Evolutionary conservation across 2,888 invertebrate species (phyloP), one percentile per base, ranked within the genome.

Genomic region (Machimus atricapillus): DNA sequence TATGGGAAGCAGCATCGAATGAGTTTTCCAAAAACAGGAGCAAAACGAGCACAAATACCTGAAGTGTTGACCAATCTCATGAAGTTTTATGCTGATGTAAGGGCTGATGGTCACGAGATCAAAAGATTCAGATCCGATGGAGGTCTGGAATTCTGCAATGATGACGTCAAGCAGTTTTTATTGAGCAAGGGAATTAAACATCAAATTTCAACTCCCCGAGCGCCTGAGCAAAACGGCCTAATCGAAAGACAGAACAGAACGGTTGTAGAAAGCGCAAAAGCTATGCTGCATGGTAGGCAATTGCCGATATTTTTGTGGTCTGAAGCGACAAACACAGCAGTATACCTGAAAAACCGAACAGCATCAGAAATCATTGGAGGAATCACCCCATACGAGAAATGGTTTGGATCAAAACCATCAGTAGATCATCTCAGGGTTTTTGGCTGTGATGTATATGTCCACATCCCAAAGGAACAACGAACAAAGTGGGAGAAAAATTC

Each of bases 341-440:
- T 86, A 3, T 87, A 87, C 37, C 79, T 91, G 23, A 87, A 91
- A 5, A 91, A 92, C 85, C 87, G 91, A 56, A 91, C 87, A 0
- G 90, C 89, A 43, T 40, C 76, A 37, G 34, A 40, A 9, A 82
- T 87, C 12, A 83, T 89, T 43, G 79, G 87, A 34, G 82, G 87
- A n/a, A 88, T 87, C 79, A 89, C 89, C 34, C 89, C 90, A 9
- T 89, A 88, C 74, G 89, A 90, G 74, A 85, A 89, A 40, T 90
- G 89, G 89, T 87, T 81, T 87, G 87, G 86, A n/a, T 87, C 88
- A 85, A 87, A 87, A 56, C 90, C n/a, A 89, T 73, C 86, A 52
- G 34, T 88, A 6, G 52, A 34, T 46, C 86, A 88, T 86, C 73
- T 89, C 1, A 74, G 85, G 85, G 81, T 87, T 56, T 89, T 89